Evolutionary conservation across 2,888 invertebrate species (phyloP).

Genomic region (Pammene fasciana): DNA sequence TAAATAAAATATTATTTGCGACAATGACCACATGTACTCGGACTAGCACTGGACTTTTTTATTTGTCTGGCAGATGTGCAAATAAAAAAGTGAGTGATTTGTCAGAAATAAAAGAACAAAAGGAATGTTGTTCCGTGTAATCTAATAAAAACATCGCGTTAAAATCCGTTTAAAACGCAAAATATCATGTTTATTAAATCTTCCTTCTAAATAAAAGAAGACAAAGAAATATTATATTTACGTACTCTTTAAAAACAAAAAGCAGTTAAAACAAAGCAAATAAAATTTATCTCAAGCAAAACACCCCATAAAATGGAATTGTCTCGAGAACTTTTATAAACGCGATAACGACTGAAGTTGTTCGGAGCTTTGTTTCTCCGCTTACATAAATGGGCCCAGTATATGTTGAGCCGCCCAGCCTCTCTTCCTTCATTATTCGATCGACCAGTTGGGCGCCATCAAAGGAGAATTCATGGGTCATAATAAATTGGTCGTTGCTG

Average conservation of each 20-base stretch:
- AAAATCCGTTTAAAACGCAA: neutral
- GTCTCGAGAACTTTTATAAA: constrained; percentile 82
- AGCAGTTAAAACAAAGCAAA: constrained; percentile 71
- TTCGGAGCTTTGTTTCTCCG: constrained; percentile 76
- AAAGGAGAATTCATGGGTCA: constrained; percentile 60
- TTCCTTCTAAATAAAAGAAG: constrained; percentile 11
- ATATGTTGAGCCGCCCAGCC: constrained; percentile 51
- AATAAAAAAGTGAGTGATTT: too few species aligned
- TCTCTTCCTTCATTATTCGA: constrained; percentile 41
- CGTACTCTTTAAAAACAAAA: constrained; percentile 59
- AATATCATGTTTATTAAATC: neutral
- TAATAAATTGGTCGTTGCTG: constrained; percentile 60
- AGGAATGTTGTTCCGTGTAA: too few species aligned
- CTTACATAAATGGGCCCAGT: constrained; percentile 75
- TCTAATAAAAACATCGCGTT: too few species aligned
- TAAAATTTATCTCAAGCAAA: constrained; percentile 81
- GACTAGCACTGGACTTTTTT: too few species aligned
- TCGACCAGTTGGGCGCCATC: constrained; percentile 46
- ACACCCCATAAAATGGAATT: constrained; percentile 82
- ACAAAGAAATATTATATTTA: constrained; percentile 43
- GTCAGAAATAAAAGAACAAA: too few species aligned
- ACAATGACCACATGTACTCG: too few species aligned
- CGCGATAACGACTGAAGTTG: constrained; percentile 82
- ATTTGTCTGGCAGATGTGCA: too few species aligned
- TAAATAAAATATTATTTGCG: too few species aligned